Base-by-base conservation (phyloP, 2,797 vertebrate species). In the Bradypodion ventrale region DNA sequence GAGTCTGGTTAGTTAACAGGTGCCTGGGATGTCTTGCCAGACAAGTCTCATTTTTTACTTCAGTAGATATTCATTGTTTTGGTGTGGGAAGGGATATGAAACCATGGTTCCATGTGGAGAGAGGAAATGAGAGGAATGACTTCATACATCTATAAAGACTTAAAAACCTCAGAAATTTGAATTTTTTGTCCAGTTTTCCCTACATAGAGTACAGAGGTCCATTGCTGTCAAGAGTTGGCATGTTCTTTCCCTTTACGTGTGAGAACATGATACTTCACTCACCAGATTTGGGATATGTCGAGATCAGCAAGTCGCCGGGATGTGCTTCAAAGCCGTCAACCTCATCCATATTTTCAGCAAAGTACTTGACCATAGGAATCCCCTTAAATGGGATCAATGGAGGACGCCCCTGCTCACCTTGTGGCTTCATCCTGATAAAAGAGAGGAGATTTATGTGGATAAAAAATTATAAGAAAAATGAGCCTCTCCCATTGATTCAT, bases 241-340 rank as follows among this genome's bases (percentile, higher is more conserved):
- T n/a, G n/a, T n/a, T n/a, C 9, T 10, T n/a, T n/a, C n/a, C n/a
- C n/a, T n/a, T 40, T 1, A 1, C 56, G 37, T 21, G 44, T 63
- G 1, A 19, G 6, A 29, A 13, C 1, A 0, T 29, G 19, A 60
- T 7, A 13, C 29, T 27, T 40, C 49, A 37, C 91, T 89, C 83
- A 94, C 94, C 94, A 0, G 92, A 94, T 77, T 95, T 95, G 19
- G 94, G 94, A 66, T 94, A 94, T 0, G 93, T 95, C 65, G 74
- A 89, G 75, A 95, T 93, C n/a, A 95, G 83, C 56, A 95, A 4
- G 44, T 94, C 94, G 6, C 89, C 91, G 0, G 91, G 87, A 85
- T 25, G 42, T 35, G 88, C 87, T n/a, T 87, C 69, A 3, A 93
- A 91, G 40, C 1, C 49, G 62, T 93, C 59, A 72, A 92, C 82